Evolutionary conservation across 2,888 invertebrate species (phyloP), one percentile per base, ranked within the genome.

Genomic region (Physocephala rufipes): DNA sequence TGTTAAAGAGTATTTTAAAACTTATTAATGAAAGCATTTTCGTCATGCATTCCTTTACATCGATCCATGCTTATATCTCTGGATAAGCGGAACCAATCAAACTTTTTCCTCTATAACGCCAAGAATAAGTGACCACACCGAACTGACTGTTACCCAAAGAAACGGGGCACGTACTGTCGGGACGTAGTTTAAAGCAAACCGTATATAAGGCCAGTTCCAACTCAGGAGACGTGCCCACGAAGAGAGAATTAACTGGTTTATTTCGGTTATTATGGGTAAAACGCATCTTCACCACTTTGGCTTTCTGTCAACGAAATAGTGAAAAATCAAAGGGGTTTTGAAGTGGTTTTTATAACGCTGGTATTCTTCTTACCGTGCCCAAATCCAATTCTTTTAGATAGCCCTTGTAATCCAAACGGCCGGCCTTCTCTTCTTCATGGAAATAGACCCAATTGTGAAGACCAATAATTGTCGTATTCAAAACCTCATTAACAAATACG

Each of bases 371-470:
- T 86, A 94, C 94, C 80, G 91, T 90, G 80, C 90, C 91, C 59
- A 95, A 84, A 79, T 92, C 90, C 59, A 90, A 77, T 80, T 91
- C 91, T 80, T 92, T 92, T 76, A 93, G 86, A 79, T 93, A 94
- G 16, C 95, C 95, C 77, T 93, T 89, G 85, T 95, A 95, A 85
- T 95, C 91, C 1, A 90, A 88, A 58, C 89, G 87, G 67, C 91
- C 90, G 0, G 89, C 90, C 55, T 86, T 82, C 87, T 97, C 96
- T 85, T 95, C 92, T 72, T 89, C 89, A 70, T 90, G 89, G 79
- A 94, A 95, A 85, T 93, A 94, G 43, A 97, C 88, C 96, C 97
- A 97, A 84, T 95, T 96, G 85, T 97, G 97, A 75, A 97, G 88
- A 12, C 96, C 96, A 66, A 89, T 91, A 28, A 96, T 90, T 79